phyloP scores from a whole-genome alignment of 2,113 vertebrate genomes.

The Malurus melanocephalus region DNA sequence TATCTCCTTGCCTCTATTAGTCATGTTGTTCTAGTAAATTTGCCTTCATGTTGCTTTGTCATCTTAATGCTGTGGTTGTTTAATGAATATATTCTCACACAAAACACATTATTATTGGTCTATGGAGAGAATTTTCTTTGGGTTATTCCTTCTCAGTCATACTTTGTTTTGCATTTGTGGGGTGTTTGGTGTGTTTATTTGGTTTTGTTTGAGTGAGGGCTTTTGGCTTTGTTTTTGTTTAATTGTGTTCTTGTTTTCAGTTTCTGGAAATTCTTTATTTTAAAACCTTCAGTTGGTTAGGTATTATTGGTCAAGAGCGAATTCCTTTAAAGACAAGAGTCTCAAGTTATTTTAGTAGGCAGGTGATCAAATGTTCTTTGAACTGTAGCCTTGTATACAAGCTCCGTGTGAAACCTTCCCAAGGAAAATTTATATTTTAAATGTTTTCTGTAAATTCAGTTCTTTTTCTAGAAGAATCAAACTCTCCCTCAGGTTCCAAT shows the following conservation, averaged over 20 bases:
- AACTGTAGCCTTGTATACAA: background rate
- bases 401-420: background rate
- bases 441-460: background rate
- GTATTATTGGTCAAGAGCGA: background rate
- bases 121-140: background rate
- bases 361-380: background rate
- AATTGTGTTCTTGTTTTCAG: background rate
- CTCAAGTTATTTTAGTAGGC: background rate
- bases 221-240: background rate
- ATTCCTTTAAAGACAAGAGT: background rate
- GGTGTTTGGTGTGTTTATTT: fast-evolving
- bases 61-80: background rate
- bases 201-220: fast-evolving
- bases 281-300: background rate
- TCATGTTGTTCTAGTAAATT: background rate
- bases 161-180: background rate
- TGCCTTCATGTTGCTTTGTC: background rate
- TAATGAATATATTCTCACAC: background rate
- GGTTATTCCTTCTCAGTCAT: background rate
- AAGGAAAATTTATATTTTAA: background rate
- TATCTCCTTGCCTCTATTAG: background rate
- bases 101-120: background rate
- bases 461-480: background rate
- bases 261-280: background rate
- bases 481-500: background rate